These are phyloP conservation scores for Dinothrombium tinctorium DNA, from an alignment of 1,140 invertebrate species.

Conservation along the genomic window DNA sequence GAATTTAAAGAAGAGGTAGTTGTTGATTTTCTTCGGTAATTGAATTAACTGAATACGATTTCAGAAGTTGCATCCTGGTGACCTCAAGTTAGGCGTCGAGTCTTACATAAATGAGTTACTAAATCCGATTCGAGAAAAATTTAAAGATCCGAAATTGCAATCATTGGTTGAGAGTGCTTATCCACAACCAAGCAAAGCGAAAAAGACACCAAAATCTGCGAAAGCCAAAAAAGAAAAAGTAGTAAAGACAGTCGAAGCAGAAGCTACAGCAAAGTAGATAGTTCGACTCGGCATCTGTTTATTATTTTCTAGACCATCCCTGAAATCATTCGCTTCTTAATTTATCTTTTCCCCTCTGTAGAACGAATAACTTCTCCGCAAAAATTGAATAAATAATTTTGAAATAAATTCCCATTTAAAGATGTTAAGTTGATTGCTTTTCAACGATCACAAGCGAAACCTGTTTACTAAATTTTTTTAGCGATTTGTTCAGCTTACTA, in stretches of 20 bases:
- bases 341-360: background rate
- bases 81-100: constrained; percentile 65
- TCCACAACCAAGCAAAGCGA: constrained; percentile 24
- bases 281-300: background rate
- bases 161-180: constrained; percentile 46
- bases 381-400: too few species aligned
- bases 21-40: background rate
- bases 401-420: too few species aligned
- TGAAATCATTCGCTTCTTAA: background rate
- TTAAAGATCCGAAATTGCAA: constrained; percentile 51
- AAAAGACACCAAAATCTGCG: background rate
- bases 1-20: constrained; percentile 23
- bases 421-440: too few species aligned
- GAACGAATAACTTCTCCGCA: too few species aligned
- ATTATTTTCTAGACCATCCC: background rate
- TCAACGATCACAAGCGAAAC: too few species aligned
- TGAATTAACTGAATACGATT: constrained; percentile 21
- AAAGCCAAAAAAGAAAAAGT: too few species aligned
- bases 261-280: background rate
- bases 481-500: too few species aligned
- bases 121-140: constrained; percentile 61
- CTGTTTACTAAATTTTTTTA: too few species aligned
- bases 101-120: constrained; percentile 61
- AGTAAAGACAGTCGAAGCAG: too few species aligned
- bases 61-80: constrained; percentile 69